Evolutionary conservation across 2,113 vertebrate species (phyloP), one percentile per base, ranked within the genome.

Genomic region (Sebastes fasciatus): DNA sequence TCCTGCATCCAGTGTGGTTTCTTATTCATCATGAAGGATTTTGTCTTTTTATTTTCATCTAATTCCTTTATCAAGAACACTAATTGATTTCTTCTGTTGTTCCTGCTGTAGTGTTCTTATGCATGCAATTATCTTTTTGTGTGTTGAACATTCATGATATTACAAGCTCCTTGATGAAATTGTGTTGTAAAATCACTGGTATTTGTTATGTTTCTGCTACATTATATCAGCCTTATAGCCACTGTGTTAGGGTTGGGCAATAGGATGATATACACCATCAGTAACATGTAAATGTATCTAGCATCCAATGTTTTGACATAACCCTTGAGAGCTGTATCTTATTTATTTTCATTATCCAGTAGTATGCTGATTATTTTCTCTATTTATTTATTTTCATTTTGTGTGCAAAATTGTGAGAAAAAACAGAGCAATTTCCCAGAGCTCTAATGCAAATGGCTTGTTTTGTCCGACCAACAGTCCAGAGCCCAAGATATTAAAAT

Each of bases 101-200:
- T 34, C 10, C 34, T 23, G 17, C 46, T 26, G 0, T 57, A 26
- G 1, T 1, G n/a, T 80, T 72, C 1, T 4, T 61, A 69, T 66
- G 19, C 74, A 82, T 83, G 61, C 8, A 77, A 1, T 72, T 40
- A 21, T 69, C 0, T 54, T 55, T 69, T 82, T 77, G 3, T 72
- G 13, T 61, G 8, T 62, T 48, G 42, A 64, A 49, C 12, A 19
- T 43, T 1, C 6, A 26, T 6, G 1, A 16, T 7, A 48, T 77
- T 49, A 23, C 21, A 82, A 13, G 6, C 2, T 26, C 13, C 14
- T 26, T 57, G 3, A 69, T 23, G 23, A 66, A 61, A 10, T 45
- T 7, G 8, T 54, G 1, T 54, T 4, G n/a, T 60, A 26, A 43
- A 71, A 21, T 45, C 9, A 48, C 23, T 49, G 5, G 2, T n/a